Conservation (phyloP, 2,113 vertebrate genomes). For the Syngnathoides biaculeatus region DNA sequence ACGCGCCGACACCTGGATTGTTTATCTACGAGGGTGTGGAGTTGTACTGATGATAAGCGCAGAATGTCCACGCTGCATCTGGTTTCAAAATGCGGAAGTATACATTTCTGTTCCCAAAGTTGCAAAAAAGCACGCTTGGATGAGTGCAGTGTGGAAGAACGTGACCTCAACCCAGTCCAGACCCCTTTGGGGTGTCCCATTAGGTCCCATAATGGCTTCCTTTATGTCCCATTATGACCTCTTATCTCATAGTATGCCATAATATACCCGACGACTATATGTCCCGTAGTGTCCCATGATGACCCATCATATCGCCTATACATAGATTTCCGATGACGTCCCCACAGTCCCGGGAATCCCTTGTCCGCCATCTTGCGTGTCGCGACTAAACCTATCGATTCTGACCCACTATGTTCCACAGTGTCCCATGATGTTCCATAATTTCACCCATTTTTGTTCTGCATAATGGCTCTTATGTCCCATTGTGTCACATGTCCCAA, state of each 20-base stretch:
- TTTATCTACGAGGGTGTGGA: slow-evolving; percentile 34
- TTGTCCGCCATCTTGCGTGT: too few relatives aligned
- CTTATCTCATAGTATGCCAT: too few relatives aligned
- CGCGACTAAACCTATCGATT: too few relatives aligned
- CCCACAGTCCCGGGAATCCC: too few relatives aligned
- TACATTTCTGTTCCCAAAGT: background rate
- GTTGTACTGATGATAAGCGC: slow-evolving; percentile 22
- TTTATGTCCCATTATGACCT: background rate
- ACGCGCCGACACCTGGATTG: slow-evolving; percentile 19
- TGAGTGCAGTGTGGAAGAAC: too few relatives aligned
- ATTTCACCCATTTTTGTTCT: background rate
- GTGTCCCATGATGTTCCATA: background rate
- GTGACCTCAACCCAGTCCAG: too few relatives aligned
- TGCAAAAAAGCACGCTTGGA: background rate
- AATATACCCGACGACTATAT: background rate
- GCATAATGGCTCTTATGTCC: too few relatives aligned
- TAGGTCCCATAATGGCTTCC: background rate
- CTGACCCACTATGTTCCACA: too few relatives aligned
- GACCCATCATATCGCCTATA: background rate
- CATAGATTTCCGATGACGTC: too few relatives aligned
- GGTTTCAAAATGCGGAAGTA: background rate
- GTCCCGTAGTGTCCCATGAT: background rate
- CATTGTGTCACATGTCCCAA: too few relatives aligned
- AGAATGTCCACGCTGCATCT: background rate
- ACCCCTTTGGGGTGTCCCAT: background rate